A percentile compares a stretch with the other conserved stretches of the same genome.
Conservation (phyloP, 2,888 invertebrate species). For the Ophraella communa region DNA sequence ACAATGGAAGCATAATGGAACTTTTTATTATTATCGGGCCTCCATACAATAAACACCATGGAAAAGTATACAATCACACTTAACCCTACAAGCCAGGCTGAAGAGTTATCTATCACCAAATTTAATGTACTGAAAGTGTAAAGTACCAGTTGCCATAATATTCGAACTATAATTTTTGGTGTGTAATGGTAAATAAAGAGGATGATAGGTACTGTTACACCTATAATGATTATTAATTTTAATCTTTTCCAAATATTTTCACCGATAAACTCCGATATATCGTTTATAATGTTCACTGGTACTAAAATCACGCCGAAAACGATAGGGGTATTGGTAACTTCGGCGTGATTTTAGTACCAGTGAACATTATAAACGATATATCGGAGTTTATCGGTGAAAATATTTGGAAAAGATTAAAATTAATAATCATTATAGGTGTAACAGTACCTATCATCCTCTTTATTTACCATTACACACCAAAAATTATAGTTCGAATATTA, state of each 20-base stretch:
- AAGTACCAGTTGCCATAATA: constrained; percentile 63
- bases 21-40: constrained; percentile 68
- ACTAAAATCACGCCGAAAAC: constrained; percentile 66
- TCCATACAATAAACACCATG: constrained; percentile 78
- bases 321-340: constrained; percentile 72
- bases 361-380: constrained; percentile 76
- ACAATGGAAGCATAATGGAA: constrained; percentile 74
- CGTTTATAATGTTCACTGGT: constrained; percentile 79
- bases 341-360: constrained; percentile 70
- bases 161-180: constrained; percentile 68
- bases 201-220: constrained; percentile 60
- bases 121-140: constrained; percentile 45
- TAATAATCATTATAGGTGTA: constrained; percentile 61
- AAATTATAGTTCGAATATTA: constrained; percentile 65
- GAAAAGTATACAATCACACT: constrained; percentile 74
- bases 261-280: constrained; percentile 77
- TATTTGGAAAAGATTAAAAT: constrained; percentile 71
- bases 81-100: constrained; percentile 59
- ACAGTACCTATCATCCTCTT: constrained; percentile 64
- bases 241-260: constrained; percentile 72
- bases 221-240: constrained; percentile 63
- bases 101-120: constrained; percentile 55
- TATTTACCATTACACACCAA: constrained; percentile 76
- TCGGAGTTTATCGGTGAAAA: constrained; percentile 78
- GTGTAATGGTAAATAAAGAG: constrained; percentile 76